Evolutionary conservation across 2,797 vertebrate species (phyloP).

Genomic region (Melanotaenia maccullochi): DNA sequence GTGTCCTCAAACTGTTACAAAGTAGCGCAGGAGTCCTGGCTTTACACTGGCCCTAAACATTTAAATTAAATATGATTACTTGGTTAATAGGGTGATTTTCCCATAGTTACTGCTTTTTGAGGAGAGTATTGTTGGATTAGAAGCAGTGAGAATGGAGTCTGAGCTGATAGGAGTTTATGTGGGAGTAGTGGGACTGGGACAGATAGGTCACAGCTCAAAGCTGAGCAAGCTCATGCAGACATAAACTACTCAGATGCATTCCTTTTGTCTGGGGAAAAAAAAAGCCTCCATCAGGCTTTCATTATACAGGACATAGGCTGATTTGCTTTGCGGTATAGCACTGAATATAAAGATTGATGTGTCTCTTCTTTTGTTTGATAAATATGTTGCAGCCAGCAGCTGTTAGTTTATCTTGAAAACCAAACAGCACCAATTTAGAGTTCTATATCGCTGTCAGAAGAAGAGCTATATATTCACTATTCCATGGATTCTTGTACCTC

Average conservation of each 20-base stretch:
- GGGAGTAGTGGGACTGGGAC: conserved; percentile 56
- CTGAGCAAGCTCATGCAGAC: conserved; percentile 43
- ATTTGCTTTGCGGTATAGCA: conserved; percentile 10
- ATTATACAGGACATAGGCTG: conserved; percentile 8
- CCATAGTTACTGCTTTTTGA: conserved; percentile 18
- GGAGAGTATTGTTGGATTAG: conserved; percentile 33
- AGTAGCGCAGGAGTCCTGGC: not conserved
- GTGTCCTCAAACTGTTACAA: conserved; percentile 15
- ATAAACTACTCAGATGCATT: conserved; percentile 54
- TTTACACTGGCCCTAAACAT: not conserved
- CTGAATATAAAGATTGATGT: not conserved
- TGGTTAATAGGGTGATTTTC: conserved; percentile 15
- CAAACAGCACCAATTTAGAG: not conserved
- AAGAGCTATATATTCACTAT: not conserved
- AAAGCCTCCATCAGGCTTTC: conserved; percentile 17
- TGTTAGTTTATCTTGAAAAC: not conserved
- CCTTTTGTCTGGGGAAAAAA: conserved; percentile 65
- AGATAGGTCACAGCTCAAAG: conserved; percentile 58
- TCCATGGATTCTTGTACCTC: not conserved
- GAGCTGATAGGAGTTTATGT: conserved; percentile 53
- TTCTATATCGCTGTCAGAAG: not conserved
- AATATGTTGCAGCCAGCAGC: not conserved
- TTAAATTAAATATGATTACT: conserved; percentile 30
- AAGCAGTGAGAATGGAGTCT: conserved; percentile 29
- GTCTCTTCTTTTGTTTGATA: not conserved